phyloP scores from a whole-genome alignment of 2,797 vertebrate genomes.

The Acomys russatus region DNA sequence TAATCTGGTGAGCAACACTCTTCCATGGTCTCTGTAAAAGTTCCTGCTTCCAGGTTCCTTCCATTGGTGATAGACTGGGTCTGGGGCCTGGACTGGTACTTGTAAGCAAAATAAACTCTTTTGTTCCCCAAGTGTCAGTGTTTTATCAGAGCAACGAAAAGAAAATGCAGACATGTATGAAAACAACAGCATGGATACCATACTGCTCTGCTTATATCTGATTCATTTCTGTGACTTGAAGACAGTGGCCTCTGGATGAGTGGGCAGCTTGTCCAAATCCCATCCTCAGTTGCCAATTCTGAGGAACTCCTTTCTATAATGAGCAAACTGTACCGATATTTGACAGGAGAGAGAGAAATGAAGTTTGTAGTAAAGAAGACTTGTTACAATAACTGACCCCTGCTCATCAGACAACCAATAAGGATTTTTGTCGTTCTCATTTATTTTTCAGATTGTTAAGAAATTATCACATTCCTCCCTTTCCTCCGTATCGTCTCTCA shows the following conservation, averaged over 20 bases:
- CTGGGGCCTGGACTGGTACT: too few species aligned
- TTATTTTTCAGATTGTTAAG: not conserved
- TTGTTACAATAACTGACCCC: not conserved
- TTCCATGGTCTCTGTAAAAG: not conserved
- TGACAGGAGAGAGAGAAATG: not conserved
- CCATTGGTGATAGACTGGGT: not conserved
- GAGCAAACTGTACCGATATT: not conserved
- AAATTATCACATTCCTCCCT: not conserved
- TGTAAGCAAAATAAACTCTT: not conserved
- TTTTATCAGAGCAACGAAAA: not conserved
- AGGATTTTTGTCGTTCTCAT: not conserved
- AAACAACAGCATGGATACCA: not conserved
- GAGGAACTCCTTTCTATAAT: not conserved
- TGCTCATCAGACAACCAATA: constrained; percentile 10
- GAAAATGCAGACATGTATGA: not conserved
- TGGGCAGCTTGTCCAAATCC: not conserved
- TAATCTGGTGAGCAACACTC: not conserved
- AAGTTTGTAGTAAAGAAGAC: not conserved
- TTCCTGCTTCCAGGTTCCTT: not conserved
- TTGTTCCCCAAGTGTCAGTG: not conserved
- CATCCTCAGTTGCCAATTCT: not conserved
- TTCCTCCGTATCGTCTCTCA: not conserved
- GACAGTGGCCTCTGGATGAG: not conserved
- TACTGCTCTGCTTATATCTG: not conserved
- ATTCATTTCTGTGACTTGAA: not conserved